Evolutionary conservation across 2,888 invertebrate genomes (phyloP), one percentile per base, ranked within the genome.

Genomic region (Nephrocerus scutellatus): DNA sequence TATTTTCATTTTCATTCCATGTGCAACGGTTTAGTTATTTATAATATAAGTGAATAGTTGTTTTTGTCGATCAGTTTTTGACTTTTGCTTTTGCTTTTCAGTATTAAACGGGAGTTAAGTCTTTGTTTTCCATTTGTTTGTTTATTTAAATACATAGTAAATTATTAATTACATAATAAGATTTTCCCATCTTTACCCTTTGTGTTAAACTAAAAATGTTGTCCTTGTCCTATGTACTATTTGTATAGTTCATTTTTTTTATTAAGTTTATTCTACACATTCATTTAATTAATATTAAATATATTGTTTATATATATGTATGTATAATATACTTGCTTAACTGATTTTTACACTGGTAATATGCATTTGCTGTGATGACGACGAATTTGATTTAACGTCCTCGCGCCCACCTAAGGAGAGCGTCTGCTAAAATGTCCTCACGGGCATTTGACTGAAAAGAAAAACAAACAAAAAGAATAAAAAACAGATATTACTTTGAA

Each of bases 341-440:
- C n/a, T 43, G 25, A 26, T 43, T 50, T 47, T 40, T 45, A 47
- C 46, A 39, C 36, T 49, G 39, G 39, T 47, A 36, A n/a, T 34
- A 31, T 43, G 32, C 25, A 26, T 42, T 43, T 42, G 34, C 28
- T 38, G 30, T 46, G 29, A 28, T 35, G 34, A n/a, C n/a, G n/a
- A n/a, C n/a, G n/a, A n/a, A n/a, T 14, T 21, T 29, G 21, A 24
- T 60, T 75, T 88, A 90, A 74, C 90, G 89, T 60, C 91, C 91
- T 71, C 91, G 78, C 67, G 90, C 90, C 91, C 91, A 92, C 68
- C 91, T 81, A 56, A 92, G 74, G 58, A 92, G 77, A 64, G 91
- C 92, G 72, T 92, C 92, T 53, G 92, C 92, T 69, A 92, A 72
- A 55, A 92, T 89, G 74, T 92, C 91, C 73, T 92, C 75, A 70